These are phyloP conservation scores for Limnothrissa miodon DNA, from an alignment of 2,113 vertebrate species.

Conservation along the genomic window DNA sequence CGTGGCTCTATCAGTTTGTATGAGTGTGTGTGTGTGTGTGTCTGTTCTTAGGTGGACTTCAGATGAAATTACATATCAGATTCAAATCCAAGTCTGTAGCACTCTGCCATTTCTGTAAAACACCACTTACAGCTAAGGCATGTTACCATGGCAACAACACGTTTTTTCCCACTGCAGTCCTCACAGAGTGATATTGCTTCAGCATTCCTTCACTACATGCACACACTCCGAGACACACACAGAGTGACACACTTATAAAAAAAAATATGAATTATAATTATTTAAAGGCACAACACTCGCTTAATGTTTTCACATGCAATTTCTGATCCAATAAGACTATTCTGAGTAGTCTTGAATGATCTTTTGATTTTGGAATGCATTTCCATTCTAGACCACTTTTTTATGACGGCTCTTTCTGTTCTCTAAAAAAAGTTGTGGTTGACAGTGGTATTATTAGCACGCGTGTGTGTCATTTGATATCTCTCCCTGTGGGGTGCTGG, in stretches of 20 bases:
- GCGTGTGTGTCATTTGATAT: background rate
- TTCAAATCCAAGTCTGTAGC: slow-evolving; percentile 46
- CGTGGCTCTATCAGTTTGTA: background rate
- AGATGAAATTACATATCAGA: slow-evolving; percentile 42
- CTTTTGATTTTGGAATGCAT: background rate
- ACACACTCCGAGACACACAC: slow-evolving; percentile 48
- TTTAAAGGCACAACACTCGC: background rate
- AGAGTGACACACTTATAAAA: slow-evolving; percentile 36
- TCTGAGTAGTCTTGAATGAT: background rate
- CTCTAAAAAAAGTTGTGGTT: background rate
- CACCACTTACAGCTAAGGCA: slow-evolving; percentile 41
- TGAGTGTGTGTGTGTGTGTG: background rate
- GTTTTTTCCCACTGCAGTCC: slow-evolving; percentile 61
- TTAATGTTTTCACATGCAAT: background rate
- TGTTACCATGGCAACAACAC: slow-evolving; percentile 72
- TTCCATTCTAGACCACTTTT: background rate
- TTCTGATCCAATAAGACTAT: background rate
- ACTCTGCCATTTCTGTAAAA: slow-evolving; percentile 59
- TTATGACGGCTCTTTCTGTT: background rate
- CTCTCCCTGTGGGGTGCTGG: background rate
- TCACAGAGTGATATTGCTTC: slow-evolving; percentile 55
- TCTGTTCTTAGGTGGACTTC: background rate
- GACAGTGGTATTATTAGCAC: background rate
- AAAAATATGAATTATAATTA: slow-evolving; percentile 12
- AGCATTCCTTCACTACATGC: slow-evolving; percentile 64